Conservation (phyloP, 2,797 vertebrate species). For the Pseudotriccus pelzelni region DNA sequence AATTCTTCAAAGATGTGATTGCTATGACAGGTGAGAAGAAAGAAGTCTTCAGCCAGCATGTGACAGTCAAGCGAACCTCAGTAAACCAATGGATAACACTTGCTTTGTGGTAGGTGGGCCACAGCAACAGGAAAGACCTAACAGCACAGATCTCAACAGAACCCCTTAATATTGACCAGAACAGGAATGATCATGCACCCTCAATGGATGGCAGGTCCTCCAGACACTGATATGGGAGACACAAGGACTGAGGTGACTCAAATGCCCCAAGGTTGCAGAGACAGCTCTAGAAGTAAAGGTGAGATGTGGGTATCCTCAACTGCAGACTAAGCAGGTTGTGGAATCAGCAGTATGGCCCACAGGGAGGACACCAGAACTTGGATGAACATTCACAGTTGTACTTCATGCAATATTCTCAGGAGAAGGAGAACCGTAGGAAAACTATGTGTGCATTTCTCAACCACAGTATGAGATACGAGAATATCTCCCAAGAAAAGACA, state of each 20-base stretch:
- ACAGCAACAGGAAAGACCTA: not conserved
- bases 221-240: not conserved
- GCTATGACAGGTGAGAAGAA: not conserved
- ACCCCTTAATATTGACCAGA: not conserved
- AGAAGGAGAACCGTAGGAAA: not conserved
- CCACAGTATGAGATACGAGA: not conserved
- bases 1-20: not conserved
- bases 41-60: not conserved
- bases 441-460: not conserved
- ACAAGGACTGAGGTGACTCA: not conserved
- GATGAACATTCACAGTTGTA: not conserved
- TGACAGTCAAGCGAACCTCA: not conserved
- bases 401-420: not conserved
- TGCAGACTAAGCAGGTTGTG: not conserved
- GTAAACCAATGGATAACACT: not conserved
- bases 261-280: not conserved
- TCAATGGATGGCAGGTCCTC: not conserved
- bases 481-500: not conserved
- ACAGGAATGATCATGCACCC: rapidly evolving
- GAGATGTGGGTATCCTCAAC: not conserved
- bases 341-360: not conserved
- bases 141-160: not conserved
- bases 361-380: no score
- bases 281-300: not conserved
- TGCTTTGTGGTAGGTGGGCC: not conserved